Percentiles rank a stretch among this genome's conserved stretches.
phyloP scores from a whole-genome alignment of 2,888 invertebrate species.

The Drosophila cognata region DNA sequence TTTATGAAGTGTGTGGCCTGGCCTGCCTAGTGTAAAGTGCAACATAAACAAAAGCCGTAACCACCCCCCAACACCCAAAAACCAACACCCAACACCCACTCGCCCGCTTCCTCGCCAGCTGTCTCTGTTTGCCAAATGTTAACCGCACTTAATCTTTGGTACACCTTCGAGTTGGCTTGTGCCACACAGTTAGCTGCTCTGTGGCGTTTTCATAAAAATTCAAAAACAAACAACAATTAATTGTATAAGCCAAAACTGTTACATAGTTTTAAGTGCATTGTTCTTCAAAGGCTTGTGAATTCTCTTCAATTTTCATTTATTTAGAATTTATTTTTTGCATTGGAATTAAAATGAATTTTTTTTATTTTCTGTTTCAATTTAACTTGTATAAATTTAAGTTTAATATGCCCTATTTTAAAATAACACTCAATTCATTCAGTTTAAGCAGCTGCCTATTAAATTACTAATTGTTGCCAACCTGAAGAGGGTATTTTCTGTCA shows the following conservation, averaged over 20 bases:
- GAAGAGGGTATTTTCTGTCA: neutral
- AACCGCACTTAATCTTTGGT: conserved; percentile 61
- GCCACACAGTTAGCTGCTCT: conserved; percentile 19
- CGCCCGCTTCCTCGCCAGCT: neutral
- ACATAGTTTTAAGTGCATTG: neutral
- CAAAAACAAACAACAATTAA: conserved; percentile 9
- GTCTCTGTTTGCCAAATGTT: conserved; percentile 61
- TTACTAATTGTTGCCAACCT: neutral
- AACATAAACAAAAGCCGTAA: conserved; percentile 69
- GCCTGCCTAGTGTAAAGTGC: conserved; percentile 60
- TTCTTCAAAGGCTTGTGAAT: neutral
- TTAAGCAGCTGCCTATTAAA: neutral
- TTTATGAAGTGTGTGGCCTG: conserved; percentile 58
- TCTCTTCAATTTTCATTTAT: neutral
- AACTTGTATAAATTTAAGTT: neutral
- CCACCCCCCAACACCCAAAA: neutral
- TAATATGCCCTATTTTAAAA: neutral
- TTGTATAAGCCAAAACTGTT: neutral
- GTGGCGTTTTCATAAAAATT: conserved; percentile 5
- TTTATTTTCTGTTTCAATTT: neutral
- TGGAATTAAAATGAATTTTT: neutral
- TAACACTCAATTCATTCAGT: neutral
- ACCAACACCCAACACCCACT: neutral
- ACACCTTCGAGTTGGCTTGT: conserved; percentile 21
- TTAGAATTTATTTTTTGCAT: neutral